These are phyloP conservation scores for Habrosyne pyritoides DNA, from an alignment of 2,888 invertebrate species.

Conservation along the genomic window DNA sequence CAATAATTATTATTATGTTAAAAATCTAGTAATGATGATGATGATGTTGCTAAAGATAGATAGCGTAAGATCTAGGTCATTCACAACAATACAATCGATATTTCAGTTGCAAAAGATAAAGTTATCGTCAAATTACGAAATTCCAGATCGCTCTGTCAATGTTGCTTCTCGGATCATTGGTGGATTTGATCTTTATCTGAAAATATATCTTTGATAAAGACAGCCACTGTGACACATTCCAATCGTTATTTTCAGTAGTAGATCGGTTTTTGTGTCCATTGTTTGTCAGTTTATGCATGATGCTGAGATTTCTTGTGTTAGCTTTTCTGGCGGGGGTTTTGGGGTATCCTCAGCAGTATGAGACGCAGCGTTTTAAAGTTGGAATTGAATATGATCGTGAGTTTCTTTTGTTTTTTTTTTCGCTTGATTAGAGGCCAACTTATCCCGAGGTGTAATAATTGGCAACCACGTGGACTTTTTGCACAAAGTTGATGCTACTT, in stretches of 20 bases:
- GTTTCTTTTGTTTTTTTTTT: constrained; percentile 28
- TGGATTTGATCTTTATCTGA: constrained; percentile 15
- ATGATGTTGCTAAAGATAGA: not conserved
- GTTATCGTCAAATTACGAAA: constrained; percentile 40
- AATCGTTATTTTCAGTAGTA: not conserved
- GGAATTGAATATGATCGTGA: constrained; percentile 75
- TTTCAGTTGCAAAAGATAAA: constrained; percentile 39
- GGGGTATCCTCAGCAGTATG: constrained; percentile 48
- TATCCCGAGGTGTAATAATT: too few species aligned
- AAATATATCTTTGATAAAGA: not conserved
- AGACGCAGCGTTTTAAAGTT: constrained; percentile 59
- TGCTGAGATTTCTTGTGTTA: constrained; percentile 32
- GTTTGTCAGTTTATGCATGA: constrained; percentile 9
- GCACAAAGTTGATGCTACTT: too few species aligned
- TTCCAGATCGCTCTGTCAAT: constrained; percentile 32
- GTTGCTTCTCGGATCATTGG: constrained; percentile 38
- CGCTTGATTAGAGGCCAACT: not conserved
- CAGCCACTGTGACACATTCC: not conserved
- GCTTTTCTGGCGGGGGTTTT: constrained; percentile 25
- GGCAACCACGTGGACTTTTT: too few species aligned
- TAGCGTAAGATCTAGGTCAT: not conserved
- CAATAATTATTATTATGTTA: not conserved
- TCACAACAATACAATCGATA: not conserved
- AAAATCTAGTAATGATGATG: not conserved
- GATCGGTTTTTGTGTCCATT: not conserved